Percentiles rank a stretch among this genome's conserved stretches.
Conservation (phyloP, 2,797 vertebrate species). For the Microtus californicus region DNA sequence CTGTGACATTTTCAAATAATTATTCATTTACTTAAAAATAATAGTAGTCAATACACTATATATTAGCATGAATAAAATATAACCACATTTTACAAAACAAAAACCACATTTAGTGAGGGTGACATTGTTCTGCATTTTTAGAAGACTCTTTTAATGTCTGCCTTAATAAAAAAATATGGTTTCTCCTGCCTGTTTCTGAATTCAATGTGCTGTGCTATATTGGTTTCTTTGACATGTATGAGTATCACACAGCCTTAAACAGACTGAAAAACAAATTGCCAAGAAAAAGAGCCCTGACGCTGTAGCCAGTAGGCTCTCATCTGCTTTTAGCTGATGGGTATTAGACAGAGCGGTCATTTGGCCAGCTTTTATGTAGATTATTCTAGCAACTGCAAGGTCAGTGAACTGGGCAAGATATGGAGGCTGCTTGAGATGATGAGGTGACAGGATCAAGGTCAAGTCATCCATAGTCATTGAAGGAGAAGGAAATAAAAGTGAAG, state of each 20-base stretch:
- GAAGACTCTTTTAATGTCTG: background rate
- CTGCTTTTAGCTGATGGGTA: background rate
- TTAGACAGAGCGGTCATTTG: background rate
- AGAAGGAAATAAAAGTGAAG: background rate
- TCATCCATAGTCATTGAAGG: background rate
- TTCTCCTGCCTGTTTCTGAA: constrained; percentile 39
- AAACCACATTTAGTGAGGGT: background rate
- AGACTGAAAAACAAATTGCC: constrained; percentile 9
- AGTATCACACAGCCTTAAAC: background rate
- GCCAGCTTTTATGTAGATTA: background rate
- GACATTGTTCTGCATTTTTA: background rate
- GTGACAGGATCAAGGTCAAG: background rate
- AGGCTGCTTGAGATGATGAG: background rate
- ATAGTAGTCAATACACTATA: background rate
- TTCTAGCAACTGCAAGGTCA: background rate
- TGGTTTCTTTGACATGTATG: constrained; percentile 14
- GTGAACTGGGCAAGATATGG: background rate
- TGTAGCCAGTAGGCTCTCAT: background rate
- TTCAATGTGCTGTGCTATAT: background rate
- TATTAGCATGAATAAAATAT: background rate
- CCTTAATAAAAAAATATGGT: background rate
- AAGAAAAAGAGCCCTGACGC: background rate
- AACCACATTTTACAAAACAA: constrained; percentile 43
- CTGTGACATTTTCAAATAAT: background rate
- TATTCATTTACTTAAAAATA: constrained; percentile 50